Percentiles rank a stretch among this genome's conserved stretches.
These are phyloP conservation scores for Eretmocerus hayati DNA, from an alignment of 2,888 invertebrate species.

Conservation along the genomic window DNA sequence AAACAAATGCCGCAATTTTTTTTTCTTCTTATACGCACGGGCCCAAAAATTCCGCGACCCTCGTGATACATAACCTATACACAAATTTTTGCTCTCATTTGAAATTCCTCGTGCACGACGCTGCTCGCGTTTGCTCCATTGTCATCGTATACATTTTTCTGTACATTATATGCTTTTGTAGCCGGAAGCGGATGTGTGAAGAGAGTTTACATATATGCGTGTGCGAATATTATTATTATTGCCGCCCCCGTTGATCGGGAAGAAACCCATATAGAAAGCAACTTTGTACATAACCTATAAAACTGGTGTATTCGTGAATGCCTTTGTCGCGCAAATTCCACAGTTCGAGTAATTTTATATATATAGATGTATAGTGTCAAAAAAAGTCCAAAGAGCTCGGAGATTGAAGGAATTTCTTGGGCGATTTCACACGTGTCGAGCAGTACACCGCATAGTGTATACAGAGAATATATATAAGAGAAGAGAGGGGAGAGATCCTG, in stretches of 20 bases:
- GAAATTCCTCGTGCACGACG: neutral
- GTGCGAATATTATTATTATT: neutral
- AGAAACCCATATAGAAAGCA: too few relatives aligned
- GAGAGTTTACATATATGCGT: constrained; percentile 28
- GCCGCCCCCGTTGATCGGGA: too few relatives aligned
- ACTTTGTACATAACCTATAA: too few relatives aligned
- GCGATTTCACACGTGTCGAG: constrained; percentile 15
- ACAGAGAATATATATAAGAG: neutral
- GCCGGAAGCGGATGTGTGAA: constrained; percentile 47
- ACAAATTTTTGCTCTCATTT: too few relatives aligned
- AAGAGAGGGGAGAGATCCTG: constrained; percentile 4
- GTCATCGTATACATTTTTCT: constrained; percentile 7
- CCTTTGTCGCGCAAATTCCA: too few relatives aligned
- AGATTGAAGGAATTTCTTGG: constrained; percentile 15
- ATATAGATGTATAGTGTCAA: too few relatives aligned
- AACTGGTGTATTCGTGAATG: too few relatives aligned
- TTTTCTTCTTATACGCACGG: constrained; percentile 21
- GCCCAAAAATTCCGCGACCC: constrained; percentile 10
- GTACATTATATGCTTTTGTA: constrained; percentile 17
- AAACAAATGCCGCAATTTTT: constrained; percentile 36
- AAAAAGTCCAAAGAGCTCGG: too few relatives aligned
- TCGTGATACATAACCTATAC: too few relatives aligned
- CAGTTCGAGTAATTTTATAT: too few relatives aligned
- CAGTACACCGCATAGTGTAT: constrained; percentile 7
- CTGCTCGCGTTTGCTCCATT: constrained; percentile 5